Conservation (phyloP, 2,113 vertebrate genomes). For the Heloderma charlesbogerti region DNA sequence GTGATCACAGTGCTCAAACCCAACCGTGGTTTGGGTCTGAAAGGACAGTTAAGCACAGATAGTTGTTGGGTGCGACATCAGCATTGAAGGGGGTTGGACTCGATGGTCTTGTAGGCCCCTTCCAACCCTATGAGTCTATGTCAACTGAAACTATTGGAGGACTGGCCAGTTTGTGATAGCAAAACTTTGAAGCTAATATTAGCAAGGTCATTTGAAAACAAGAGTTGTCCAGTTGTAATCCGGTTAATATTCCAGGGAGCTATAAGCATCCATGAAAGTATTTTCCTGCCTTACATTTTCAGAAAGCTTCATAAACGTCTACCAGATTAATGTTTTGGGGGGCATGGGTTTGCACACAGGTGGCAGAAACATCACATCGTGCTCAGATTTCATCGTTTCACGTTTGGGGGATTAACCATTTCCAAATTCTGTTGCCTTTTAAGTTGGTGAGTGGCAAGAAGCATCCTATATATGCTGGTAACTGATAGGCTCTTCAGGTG, state of each 20-base stretch:
- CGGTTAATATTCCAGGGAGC: not conserved
- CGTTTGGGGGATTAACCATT: not conserved
- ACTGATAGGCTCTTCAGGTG: constrained; percentile 20
- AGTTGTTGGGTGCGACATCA: too few species aligned
- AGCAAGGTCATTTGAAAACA: not conserved
- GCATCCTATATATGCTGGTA: not conserved
- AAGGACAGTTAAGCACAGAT: too few species aligned
- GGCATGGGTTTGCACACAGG: not conserved
- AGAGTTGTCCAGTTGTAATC: too few species aligned
- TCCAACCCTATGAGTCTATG: too few species aligned
- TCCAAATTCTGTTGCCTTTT: not conserved
- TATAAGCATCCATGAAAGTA: too few species aligned
- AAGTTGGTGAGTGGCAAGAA: not conserved
- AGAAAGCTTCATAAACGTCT: too few species aligned
- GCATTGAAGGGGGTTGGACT: too few species aligned
- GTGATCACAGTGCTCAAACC: too few species aligned
- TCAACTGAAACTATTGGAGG: not conserved
- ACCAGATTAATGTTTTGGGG: not conserved
- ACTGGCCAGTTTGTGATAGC: not conserved
- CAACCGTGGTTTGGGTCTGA: too few species aligned
- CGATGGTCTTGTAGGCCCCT: too few species aligned
- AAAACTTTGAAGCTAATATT: not conserved
- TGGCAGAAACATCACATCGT: not conserved
- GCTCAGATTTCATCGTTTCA: not conserved
- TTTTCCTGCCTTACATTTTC: not conserved